Conservation (phyloP, 2,797 vertebrate species). For the Gambusia yucatana region DNA sequence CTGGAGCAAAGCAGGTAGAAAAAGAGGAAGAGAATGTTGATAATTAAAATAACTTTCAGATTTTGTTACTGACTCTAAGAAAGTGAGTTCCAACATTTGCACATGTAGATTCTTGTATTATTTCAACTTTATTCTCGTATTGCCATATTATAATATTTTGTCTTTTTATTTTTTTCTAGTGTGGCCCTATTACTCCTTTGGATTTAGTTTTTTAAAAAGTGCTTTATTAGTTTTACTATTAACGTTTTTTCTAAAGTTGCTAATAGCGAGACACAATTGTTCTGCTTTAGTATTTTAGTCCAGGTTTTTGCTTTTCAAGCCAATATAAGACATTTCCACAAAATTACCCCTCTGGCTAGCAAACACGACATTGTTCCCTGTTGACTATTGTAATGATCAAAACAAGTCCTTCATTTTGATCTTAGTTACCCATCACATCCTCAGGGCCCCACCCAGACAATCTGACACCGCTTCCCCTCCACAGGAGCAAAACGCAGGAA, state of each 20-base stretch:
- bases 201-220: no score
- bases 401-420: slow-evolving; percentile 47
- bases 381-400: slow-evolving; percentile 15
- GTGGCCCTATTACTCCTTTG: no score
- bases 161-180: no score
- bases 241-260: neutral
- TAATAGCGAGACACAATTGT: neutral
- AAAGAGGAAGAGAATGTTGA: neutral
- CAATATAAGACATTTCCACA: rapidly evolving
- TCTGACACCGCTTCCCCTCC: slow-evolving; percentile 63
- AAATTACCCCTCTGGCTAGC: slow-evolving; percentile 5
- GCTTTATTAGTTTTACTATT: neutral
- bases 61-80: neutral
- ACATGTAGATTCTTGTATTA: no score
- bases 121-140: no score
- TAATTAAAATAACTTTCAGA: slow-evolving; percentile 2
- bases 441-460: slow-evolving; percentile 49
- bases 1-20: slow-evolving; percentile 20
- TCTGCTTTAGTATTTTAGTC: neutral
- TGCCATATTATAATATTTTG: no score
- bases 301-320: neutral
- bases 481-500: slow-evolving; percentile 59
- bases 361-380: slow-evolving; percentile 9
- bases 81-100: neutral
- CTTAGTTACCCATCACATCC: slow-evolving; percentile 59